These are phyloP conservation scores for Tetramorium parvispinum DNA, from an alignment of 1,140 invertebrate genomes.

Conservation along the genomic window DNA sequence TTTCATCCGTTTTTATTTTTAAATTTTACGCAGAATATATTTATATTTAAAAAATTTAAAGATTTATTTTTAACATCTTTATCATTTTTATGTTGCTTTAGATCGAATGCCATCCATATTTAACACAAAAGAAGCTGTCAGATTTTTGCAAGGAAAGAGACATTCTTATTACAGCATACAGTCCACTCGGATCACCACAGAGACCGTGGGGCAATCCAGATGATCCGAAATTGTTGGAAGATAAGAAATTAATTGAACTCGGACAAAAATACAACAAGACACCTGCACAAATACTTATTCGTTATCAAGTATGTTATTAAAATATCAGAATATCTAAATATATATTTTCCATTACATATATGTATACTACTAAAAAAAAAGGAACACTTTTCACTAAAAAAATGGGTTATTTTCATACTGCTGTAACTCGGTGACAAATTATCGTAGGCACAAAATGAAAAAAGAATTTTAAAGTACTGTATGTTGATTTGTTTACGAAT, in stretches of 20 bases:
- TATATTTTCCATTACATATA: too few relatives aligned
- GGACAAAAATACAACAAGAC: constrained; percentile 90
- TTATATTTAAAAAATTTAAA: background rate
- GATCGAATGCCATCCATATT: constrained; percentile 91
- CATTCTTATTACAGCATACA: constrained; percentile 90
- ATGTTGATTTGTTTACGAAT: too few relatives aligned
- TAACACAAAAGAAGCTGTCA: constrained; percentile 89
- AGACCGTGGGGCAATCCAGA: constrained; percentile 90
- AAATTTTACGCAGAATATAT: background rate
- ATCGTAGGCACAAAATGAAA: too few relatives aligned
- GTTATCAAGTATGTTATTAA: constrained; percentile 84
- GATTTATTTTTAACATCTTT: background rate
- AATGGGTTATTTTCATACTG: too few relatives aligned
- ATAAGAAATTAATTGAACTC: constrained; percentile 88
- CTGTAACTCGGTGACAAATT: too few relatives aligned
- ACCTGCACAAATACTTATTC: constrained; percentile 88
- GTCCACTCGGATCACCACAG: constrained; percentile 89
- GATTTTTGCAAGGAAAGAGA: constrained; percentile 87
- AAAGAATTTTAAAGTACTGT: too few relatives aligned
- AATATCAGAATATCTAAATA: background rate
- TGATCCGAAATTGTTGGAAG: constrained; percentile 89
- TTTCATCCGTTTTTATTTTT: too few relatives aligned
- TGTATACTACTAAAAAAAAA: too few relatives aligned
- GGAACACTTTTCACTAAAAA: too few relatives aligned
- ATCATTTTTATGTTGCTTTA: constrained; percentile 74